Evolutionary conservation across 1,140 invertebrate genomes (phyloP), one percentile per base, ranked within the genome.

Genomic region (Rhizoglyphus robini): DNA sequence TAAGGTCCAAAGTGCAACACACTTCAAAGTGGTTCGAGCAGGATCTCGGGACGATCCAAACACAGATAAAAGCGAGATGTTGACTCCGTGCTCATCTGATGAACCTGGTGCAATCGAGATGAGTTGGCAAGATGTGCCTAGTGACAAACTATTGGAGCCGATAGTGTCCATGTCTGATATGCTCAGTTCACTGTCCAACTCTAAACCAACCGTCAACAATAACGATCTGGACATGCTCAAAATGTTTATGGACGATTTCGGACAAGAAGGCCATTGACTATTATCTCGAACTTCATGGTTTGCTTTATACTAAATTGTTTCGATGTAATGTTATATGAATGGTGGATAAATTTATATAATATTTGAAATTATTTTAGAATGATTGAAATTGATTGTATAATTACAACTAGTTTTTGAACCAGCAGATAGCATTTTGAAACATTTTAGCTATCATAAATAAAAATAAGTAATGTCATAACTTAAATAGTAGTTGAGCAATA

Each of bases 171-270:
- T 64, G 65, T 87, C 83, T 78, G 95, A 99, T 76, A 94, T 99
- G 88, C 71, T 91, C 51, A 83, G 86, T 74, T 96, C 95, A 0
- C 76, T 99, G 69, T 82, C 84, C 2, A 93, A 88, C 61, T 91
- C 90, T 38, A 98, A 99, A 79, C 94, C 96, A 15, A 98, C 96
- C 20, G 93, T 99, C 0, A 99, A 98, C 76, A 87, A 94, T 68
- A 86, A 92, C 51, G 96, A 99, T 76, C 83, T 99, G 80, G 81
- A 83, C 30, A 98, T 96, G 77, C 78, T 99, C 71, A 84, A 89
- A 71, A 90, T 96, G 75, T 99, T 99, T 77, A 96, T 88, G 76
- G 85, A 91, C 75, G 95, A 99, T 79, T 99, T 99, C 79, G 96
- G 96, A 29, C 93, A 97, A 79, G 96, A 99, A 79, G 96, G 94